Base-by-base conservation (phyloP, 2,888 invertebrate genomes). In the Dicroscelio sp. region DNA sequence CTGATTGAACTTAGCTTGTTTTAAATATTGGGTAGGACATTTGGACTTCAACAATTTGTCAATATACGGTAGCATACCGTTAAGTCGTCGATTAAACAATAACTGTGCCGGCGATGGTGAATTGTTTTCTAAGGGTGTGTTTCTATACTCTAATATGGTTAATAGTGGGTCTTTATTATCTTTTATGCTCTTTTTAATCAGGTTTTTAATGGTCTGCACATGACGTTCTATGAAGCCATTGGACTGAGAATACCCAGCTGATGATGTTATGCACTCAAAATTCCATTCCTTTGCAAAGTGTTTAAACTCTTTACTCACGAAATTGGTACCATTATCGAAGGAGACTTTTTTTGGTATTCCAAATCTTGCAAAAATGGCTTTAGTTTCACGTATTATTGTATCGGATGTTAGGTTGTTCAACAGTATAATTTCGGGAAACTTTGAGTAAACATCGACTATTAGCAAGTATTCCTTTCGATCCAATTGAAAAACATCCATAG, bases 341-440 rank as follows among this genome's bases (percentile, higher is more conserved):
- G 90, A 90, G 1, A 94, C 30, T 30, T 76, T 80, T 33, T 93
- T 73, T 25, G 92, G 93, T 75, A 84, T 90, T 6, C 92, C 93
- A 60, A 93, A 85, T 88, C 93, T 80, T 20, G 94, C 90, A 86
- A 94, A 94, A 43, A 91, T 85, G 31, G 90, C 71, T 92, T 95
- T 94, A 12, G 63, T 71, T 48, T 71, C 58, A 4, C 10, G 20
- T 27, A 90, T 38, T 48, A 86, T 67, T 14, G 69, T 35, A 10
- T 48, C 71, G 55, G 52, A 65, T 33, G 88, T 69, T 55, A 88
- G 76, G n/a, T 73, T 65, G 17, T 60, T 58, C 27, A 91, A 30
- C 69, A 71, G 35, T 12, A 78, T 67, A 4, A 91, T 30, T 75
- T 86, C 86, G 1, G 82, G 71, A 79, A 82, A 90, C 80, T 90